Evolutionary conservation across 2,888 invertebrate species (phyloP).

Genomic region (Leptura quadrifasciata): DNA sequence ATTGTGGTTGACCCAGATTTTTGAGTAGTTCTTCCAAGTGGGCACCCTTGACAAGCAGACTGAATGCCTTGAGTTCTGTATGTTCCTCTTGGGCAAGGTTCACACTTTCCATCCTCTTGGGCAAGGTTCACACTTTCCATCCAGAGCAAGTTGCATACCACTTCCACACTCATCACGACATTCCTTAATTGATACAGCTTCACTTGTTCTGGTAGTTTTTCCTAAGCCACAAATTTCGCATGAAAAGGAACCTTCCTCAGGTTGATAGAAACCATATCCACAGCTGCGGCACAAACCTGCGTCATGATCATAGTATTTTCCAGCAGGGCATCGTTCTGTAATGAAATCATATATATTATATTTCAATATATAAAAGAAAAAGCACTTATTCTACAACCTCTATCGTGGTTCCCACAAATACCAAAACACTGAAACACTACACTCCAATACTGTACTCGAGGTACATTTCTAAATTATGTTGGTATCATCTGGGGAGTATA

Average conservation of each 20-base stretch:
- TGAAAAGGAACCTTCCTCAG: conserved; percentile 91
- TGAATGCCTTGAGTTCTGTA: conserved; percentile 86
- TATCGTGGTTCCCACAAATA: too few species aligned
- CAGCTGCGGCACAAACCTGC: conserved; percentile 93
- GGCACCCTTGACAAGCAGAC: conserved; percentile 91
- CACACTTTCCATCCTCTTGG: conserved; percentile 92
- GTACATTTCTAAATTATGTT: too few species aligned
- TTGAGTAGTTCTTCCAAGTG: conserved; percentile 92
- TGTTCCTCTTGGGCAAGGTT: conserved; percentile 88
- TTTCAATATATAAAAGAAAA: neutral
- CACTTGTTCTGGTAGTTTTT: conserved; percentile 92
- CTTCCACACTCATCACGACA: conserved; percentile 93
- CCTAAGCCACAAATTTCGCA: conserved; percentile 93
- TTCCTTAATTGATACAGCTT: conserved; percentile 90
- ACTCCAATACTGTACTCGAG: too few species aligned
- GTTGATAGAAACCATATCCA: conserved; percentile 95
- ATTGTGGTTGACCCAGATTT: conserved; percentile 87
- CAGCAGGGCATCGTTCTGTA: conserved; percentile 92
- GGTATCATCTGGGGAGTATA: too few species aligned
- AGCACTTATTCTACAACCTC: too few species aligned
- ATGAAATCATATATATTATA: conserved; percentile 37
- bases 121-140: conserved; percentile 95
- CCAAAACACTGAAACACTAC: too few species aligned
- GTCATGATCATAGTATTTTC: conserved; percentile 93
- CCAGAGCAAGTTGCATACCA: conserved; percentile 89